Evolutionary conservation across 1,140 invertebrate genomes (phyloP).

Genomic region (Brachionus rotundiformis): DNA sequence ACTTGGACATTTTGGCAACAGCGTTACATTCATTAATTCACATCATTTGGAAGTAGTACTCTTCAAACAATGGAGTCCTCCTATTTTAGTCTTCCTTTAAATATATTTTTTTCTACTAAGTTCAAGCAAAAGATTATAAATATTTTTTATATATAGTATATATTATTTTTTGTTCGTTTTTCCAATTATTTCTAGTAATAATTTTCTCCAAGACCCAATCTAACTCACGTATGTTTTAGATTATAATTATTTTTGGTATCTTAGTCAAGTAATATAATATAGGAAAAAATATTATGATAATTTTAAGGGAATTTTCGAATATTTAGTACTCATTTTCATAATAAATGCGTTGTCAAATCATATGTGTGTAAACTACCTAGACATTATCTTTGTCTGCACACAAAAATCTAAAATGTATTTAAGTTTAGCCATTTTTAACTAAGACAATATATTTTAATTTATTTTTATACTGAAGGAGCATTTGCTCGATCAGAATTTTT

Average conservation of each 20-base stretch:
- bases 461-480: too few relatives aligned
- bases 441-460: too few relatives aligned
- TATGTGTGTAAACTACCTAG: not conserved
- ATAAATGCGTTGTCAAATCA: constrained; percentile 20
- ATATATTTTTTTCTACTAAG: not conserved
- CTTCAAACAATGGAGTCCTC: not conserved
- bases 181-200: not conserved
- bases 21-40: not conserved
- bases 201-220: not conserved
- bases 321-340: not conserved
- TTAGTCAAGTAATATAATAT: not conserved
- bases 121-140: not conserved
- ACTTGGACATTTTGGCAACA: constrained; percentile 6
- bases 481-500: too few relatives aligned
- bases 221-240: not conserved
- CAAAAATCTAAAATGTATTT: too few relatives aligned
- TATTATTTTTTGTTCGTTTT: constrained; percentile 17
- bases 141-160: constrained; percentile 6
- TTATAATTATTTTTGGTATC: not conserved
- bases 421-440: too few relatives aligned
- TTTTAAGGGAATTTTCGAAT: not conserved
- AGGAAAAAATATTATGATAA: not conserved
- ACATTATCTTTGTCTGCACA: not conserved
- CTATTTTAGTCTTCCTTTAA: not conserved
- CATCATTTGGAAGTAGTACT: not conserved